Conservation (phyloP, 2,888 invertebrate genomes). For the Morpho helenor region DNA sequence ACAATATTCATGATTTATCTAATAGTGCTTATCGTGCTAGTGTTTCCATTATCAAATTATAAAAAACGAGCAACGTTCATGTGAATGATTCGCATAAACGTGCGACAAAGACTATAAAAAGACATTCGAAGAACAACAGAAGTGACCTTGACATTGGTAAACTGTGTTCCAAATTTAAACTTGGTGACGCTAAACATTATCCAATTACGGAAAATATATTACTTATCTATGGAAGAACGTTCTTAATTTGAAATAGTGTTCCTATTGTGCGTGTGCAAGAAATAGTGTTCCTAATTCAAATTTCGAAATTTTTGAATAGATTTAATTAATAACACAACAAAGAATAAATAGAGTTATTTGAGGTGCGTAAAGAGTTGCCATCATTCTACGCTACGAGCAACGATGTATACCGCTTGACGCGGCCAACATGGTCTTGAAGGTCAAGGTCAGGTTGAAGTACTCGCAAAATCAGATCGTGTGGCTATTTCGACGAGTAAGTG, state of each 20-base stretch:
- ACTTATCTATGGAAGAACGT: no score
- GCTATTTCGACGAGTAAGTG: conserved; percentile 80
- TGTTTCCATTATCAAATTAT: conserved; percentile 66
- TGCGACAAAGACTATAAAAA: background rate
- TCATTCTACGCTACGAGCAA: conserved; percentile 48
- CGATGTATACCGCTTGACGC: conserved; percentile 63
- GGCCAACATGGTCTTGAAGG: conserved; percentile 78
- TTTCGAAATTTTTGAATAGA: no score
- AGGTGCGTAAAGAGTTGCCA: conserved; percentile 10
- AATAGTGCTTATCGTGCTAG: conserved; percentile 53
- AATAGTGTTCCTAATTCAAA: no score
- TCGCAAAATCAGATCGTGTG: conserved; percentile 78
- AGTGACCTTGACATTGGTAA: conserved; percentile 1
- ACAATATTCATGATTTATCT: conserved; percentile 62
- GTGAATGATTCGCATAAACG: background rate
- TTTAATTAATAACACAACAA: background rate
- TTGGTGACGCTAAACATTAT: background rate
- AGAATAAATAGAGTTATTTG: background rate
- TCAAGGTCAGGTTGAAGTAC: conserved; percentile 79
- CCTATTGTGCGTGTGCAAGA: no score
- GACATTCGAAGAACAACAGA: background rate
- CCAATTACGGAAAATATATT: background rate
- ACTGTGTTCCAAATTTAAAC: background rate
- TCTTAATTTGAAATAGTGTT: no score
- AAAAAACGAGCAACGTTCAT: conserved; percentile 29